Evolutionary conservation across 1,140 invertebrate species (phyloP), one percentile per base, ranked within the genome.

Genomic region (Philopotamus ludificatus): DNA sequence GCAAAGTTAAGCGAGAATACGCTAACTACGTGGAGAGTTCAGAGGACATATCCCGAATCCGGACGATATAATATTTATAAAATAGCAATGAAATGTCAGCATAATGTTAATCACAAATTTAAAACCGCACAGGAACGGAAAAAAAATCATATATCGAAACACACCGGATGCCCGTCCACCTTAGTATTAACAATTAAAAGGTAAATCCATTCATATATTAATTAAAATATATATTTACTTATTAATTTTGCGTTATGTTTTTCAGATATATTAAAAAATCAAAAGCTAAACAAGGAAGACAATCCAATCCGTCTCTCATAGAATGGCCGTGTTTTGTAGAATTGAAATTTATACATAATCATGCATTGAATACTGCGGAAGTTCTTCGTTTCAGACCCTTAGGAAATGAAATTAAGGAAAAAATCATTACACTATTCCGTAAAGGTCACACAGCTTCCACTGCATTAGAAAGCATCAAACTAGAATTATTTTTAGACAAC

Each of bases 41-140:
- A 62, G 20, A 55, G 67, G n/a, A 69, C 67, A 1, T 69, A 65
- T 50, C 63, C 67, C 21, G 67, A 47, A n/a, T 69, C 67, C 20
- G 63, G 63, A 45, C 55, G 62, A 65, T 65, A 53, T 28, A 69
- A 69, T 42, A 45, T 69, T 10, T 69, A 57, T 42, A 69, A 69
- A 58, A 65, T 69, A 22, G 67, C 67, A n/a, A 65, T 69, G 67
- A 69, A 69, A 65, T 69, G 67, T 63, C 67, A 69, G 21, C 67
- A 69, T 44, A 69, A 65, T 58, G 67, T 69, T 21, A 65, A 69
- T 44, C 44, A 65, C 25, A 65, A 69, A 50, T 61, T 60, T 26
- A 68, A 68, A 39, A 18, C 47, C 8, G 47, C 16, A 21, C 51
- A 62, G 42, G 58, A 51, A 3, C 54, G 51, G 45, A 69, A 69